Evolutionary conservation across 2,797 vertebrate species (phyloP), one percentile per base, ranked within the genome.

Genomic region (Prionace glauca): DNA sequence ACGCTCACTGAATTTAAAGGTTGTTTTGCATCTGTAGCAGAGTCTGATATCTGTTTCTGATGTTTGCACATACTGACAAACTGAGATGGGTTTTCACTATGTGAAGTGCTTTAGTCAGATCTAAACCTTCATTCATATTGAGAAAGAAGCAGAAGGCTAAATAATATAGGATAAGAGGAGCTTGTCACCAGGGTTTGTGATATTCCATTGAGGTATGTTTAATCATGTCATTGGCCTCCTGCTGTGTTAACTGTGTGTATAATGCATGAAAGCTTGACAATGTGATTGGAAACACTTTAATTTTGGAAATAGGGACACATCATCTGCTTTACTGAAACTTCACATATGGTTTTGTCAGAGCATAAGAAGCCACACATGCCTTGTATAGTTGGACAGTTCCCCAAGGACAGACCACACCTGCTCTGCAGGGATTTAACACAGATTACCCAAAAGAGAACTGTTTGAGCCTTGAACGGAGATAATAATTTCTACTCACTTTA

Each of bases 311-410:
- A 16, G 69, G 26, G 20, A 74, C 12, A 29, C 4, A 16, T 74
- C 71, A 94, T 94, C 93, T 94, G 45, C 41, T 94, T 74, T 56
- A 41, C 93, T 32, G 69, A 45, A 60, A 62, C 56, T 60, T 90
- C 71, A 94, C 93, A 94, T 32, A 56, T 74, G 93, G 93, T 41
- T 94, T 32, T 74, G 69, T 32, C 3, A 94, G 11, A 56, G 24
- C 2, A 45, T 74, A 94, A 94, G 56, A 74, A 22, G 45, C 69
- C 72, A 22, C 69, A 94, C 69, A 94, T 94, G 92, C 24, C 41
- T 50, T 94, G 65, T 26, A n/a, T 74, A 56, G 69, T 74, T 29
- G 24, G 24, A 94, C 69, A 74, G 74, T 94, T 74, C 93, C 29
- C 93, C 0, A 74, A 94, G 24, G 93, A 94, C 4, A 74, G 71